Base-by-base conservation (phyloP, 1,140 invertebrate species). In the Harpegnathos saltator region DNA sequence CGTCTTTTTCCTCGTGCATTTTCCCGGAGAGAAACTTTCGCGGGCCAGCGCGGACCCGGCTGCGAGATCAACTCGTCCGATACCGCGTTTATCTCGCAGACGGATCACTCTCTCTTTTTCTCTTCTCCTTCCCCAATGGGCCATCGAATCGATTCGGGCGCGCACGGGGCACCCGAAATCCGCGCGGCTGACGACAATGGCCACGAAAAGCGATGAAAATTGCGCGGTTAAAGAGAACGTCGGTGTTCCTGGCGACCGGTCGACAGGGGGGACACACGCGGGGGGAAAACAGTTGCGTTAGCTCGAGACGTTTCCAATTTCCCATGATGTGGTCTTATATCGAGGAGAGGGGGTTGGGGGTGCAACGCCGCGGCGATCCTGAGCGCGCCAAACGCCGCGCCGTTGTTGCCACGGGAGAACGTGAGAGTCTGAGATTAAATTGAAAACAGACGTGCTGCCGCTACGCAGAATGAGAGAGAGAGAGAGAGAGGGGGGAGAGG, bases 291-390 rank as follows among this genome's bases (percentile, higher is more conserved):
- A 78, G 33, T 58, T 33, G 17, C 17, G 29, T 48, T 24, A 11
- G 22, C 75, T 44, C 50, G 63, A 69, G 75, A 38, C 50, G 50
- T 78, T 78, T 78, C 50, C 75, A 78, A 78, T 78, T 69, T 78
- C 50, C 63, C 56, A 15, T 63, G 56, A 78, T 69, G 74, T 68
- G 50, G 50, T 12, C 75, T 78, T 78, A 78, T 58, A 69, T 69
- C 62, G 62, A 29, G 29, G 38, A 9, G 62, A 29, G 29, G 38
- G 38, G 9, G 38, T 44, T 44, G 38, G 38, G 38, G 9, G 38
- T 56, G 63, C 56, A 78, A 69, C 26, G 50, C 48, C 19, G 44
- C 15, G 29, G 62, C 38, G 74, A 78, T 78, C 48, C 50, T 19
- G 48, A 44, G 29, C 73, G 38, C 44, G 12, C 33, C 72, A 62